These are phyloP conservation scores for Aythya baeri DNA, from an alignment of 2,113 vertebrate genomes.

Conservation along the genomic window DNA sequence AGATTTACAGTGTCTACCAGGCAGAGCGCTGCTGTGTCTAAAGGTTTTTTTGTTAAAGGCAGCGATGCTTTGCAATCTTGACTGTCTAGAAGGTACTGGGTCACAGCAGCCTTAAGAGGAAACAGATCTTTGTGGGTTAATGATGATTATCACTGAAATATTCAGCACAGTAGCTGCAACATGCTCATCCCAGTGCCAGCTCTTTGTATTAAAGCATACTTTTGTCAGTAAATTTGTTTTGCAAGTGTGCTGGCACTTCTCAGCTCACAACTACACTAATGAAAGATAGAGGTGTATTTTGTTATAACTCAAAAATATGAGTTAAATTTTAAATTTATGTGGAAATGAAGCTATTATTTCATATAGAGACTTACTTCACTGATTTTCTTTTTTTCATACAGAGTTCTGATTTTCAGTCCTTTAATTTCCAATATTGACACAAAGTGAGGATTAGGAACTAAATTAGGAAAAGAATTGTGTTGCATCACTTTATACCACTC, in stretches of 20 bases:
- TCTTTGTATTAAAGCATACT: background rate
- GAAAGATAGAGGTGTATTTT: background rate
- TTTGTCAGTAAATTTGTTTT: background rate
- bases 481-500: background rate
- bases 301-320: too few relatives aligned
- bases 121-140: background rate
- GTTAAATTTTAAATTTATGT: background rate
- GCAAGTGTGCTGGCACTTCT: background rate
- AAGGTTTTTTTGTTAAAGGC: background rate
- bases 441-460: background rate
- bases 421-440: background rate
- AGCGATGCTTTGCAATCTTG: background rate
- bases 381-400: background rate
- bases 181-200: fast-evolving
- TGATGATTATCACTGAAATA: background rate
- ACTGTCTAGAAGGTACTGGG: background rate
- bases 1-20: background rate
- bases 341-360: background rate
- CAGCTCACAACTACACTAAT: background rate
- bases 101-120: background rate
- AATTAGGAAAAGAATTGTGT: background rate
- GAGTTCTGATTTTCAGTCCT: background rate
- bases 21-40: background rate
- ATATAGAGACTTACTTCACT: background rate
- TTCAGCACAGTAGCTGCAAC: background rate